These are phyloP conservation scores for Podiceps cristatus DNA, from an alignment of 2,113 vertebrate genomes.

Conservation along the genomic window DNA sequence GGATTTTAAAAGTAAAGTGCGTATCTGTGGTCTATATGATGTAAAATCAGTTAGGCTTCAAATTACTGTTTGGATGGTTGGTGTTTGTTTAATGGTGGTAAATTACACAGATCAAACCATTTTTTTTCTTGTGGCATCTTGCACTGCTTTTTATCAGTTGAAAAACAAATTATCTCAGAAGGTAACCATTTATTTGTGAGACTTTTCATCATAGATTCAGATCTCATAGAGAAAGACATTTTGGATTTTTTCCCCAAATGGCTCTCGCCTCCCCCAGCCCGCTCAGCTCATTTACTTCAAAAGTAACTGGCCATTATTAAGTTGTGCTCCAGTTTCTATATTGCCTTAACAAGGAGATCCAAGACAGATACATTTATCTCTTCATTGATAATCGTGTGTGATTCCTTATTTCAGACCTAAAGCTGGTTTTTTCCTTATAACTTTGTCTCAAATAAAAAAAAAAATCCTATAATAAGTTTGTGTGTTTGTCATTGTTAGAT, in stretches of 20 bases:
- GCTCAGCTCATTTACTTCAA: neutral
- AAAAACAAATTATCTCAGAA: neutral
- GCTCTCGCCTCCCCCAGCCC: neutral
- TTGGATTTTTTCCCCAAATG: accelerated
- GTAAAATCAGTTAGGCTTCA: neutral
- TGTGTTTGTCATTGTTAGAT: conserved; percentile 53
- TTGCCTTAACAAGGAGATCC: neutral
- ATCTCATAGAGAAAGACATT: neutral
- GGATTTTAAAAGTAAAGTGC: neutral
- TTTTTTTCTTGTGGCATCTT: neutral
- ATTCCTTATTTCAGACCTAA: neutral
- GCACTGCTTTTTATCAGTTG: neutral
- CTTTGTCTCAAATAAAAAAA: neutral
- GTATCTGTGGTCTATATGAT: neutral
- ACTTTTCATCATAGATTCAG: neutral
- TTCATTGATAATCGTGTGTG: neutral
- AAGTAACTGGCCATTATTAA: neutral
- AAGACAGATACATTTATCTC: neutral
- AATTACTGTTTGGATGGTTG: neutral
- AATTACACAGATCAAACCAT: neutral
- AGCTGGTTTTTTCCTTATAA: neutral
- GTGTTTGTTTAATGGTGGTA: neutral
- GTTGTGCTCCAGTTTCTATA: neutral
- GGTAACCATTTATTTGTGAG: neutral
- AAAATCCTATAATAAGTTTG: neutral